Conservation (phyloP, 2,797 vertebrate genomes). For the Lacerta agilis region DNA sequence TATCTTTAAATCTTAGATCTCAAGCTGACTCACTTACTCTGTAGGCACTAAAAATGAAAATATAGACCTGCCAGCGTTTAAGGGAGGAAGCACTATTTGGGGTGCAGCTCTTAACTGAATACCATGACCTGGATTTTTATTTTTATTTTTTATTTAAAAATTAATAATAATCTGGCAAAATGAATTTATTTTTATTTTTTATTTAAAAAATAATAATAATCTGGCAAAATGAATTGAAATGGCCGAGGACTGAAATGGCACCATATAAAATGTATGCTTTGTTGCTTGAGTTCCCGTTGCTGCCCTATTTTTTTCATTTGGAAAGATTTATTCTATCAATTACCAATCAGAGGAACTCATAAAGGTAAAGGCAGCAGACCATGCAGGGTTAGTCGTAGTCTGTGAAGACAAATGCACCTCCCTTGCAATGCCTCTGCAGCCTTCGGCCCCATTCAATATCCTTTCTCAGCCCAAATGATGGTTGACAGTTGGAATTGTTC, state of each 20-base stretch:
- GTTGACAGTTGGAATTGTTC: slow-evolving; percentile 44
- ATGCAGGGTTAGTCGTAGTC: slow-evolving; percentile 68
- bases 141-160: slow-evolving; percentile 51
- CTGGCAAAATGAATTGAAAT: slow-evolving; percentile 64
- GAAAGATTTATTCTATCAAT: slow-evolving; percentile 77
- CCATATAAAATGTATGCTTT: slow-evolving; percentile 65
- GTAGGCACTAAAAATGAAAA: slow-evolving; percentile 60
- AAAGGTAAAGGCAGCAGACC: slow-evolving; percentile 64
- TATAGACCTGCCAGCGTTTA: slow-evolving; percentile 50
- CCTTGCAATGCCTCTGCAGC: slow-evolving; percentile 38
- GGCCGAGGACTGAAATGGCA: slow-evolving; percentile 48
- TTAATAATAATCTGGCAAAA: slow-evolving; percentile 48
- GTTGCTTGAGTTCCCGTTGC: slow-evolving; percentile 62
- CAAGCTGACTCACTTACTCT: slow-evolving; percentile 9
- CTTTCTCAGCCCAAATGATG: slow-evolving; percentile 39
- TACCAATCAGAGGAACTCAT: slow-evolving; percentile 76
- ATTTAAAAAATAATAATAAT: background rate
- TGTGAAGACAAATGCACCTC: slow-evolving; percentile 61
- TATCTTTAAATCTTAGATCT: slow-evolving; percentile 44
- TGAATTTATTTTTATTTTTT: slow-evolving; percentile 62
- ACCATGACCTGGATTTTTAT: slow-evolving; percentile 29
- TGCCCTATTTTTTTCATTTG: slow-evolving; percentile 62
- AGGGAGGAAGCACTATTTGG: slow-evolving; percentile 11
- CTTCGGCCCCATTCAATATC: slow-evolving; percentile 23
- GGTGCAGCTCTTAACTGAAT: slow-evolving; percentile 60